Conservation (phyloP, 1,140 invertebrate genomes). For the Brachionus asplanchnoidis region DNA sequence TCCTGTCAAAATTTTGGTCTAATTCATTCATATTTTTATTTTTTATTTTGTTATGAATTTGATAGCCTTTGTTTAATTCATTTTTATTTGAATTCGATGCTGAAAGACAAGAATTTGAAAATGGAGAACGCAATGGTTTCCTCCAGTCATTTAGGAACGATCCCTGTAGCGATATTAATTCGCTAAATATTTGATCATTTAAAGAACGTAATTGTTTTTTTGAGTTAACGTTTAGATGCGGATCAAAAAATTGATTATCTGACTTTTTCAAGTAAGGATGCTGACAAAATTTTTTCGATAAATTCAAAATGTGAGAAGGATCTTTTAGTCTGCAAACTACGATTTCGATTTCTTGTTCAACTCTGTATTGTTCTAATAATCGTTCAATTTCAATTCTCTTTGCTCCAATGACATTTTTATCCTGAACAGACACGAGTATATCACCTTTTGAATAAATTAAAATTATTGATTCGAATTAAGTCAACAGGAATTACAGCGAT, state of each 20-base stretch:
- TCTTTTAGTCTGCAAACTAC: conserved; percentile 31
- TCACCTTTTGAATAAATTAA: neutral
- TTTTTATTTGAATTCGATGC: neutral
- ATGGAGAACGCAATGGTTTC: no score
- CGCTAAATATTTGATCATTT: conserved; percentile 34
- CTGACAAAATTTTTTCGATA: neutral
- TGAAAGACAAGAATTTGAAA: neutral
- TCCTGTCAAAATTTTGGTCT: no score
- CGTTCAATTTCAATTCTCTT: conserved; percentile 8
- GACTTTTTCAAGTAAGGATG: neutral
- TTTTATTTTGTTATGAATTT: no score
- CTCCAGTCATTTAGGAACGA: neutral
- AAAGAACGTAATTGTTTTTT: neutral
- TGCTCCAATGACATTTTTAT: conserved; percentile 36
- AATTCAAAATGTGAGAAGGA: neutral
- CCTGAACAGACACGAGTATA: conserved; percentile 25
- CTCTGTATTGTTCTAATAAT: conserved; percentile 34
- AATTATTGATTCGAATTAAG: no score
- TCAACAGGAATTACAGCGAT: no score
- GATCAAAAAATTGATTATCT: neutral
- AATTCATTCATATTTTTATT: no score
- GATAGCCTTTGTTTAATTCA: no score
- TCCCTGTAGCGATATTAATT: conserved; percentile 12
- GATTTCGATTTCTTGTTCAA: conserved; percentile 41
- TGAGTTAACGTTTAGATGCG: neutral